A percentile compares a stretch with the other conserved stretches of the same genome.
phyloP scores from a whole-genome alignment of 1,140 invertebrate species.

The Cherax destructor region DNA sequence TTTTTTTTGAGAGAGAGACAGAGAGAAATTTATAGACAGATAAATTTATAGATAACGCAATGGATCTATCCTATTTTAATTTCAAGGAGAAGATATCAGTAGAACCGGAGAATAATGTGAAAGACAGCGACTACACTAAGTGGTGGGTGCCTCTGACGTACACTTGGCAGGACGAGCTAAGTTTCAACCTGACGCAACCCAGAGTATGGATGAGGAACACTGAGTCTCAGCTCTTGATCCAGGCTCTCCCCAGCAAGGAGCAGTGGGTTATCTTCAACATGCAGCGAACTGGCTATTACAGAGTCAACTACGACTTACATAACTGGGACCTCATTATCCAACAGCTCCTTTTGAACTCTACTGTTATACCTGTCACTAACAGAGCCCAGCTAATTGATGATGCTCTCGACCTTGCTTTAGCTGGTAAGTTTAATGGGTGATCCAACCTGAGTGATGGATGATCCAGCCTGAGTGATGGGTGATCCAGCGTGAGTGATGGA shows the following conservation, averaged over 20 bases:
- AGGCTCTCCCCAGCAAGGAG: constrained; percentile 44
- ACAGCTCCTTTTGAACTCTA: constrained; percentile 74
- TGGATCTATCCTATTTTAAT: no score
- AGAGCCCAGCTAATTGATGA: constrained; percentile 86
- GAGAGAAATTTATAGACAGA: no score
- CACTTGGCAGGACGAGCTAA: constrained; percentile 34
- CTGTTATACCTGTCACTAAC: constrained; percentile 76
- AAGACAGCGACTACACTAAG: constrained; percentile 22
- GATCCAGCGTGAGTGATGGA: no score
- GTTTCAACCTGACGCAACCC: constrained; percentile 61
- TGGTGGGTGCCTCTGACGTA: constrained; percentile 70
- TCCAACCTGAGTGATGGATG: no score
- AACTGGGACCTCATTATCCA: constrained; percentile 77
- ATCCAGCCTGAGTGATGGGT: no score
- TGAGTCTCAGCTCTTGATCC: constrained; percentile 40
- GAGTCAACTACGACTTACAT: constrained; percentile 78
- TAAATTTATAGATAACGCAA: no score
- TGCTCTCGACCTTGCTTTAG: constrained; percentile 87
- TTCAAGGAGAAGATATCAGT: constrained; percentile 52
- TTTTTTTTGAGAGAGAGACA: no score
- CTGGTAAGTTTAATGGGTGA: constrained; percentile 74
- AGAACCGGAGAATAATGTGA: background rate
- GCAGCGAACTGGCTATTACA: constrained; percentile 75
- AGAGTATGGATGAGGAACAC: constrained; percentile 58
- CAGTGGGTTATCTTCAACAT: constrained; percentile 71